A percentile compares a stretch with the other conserved stretches of the same genome.
Conservation (phyloP, 2,797 vertebrate species). For the Hoplostethus atlanticus region DNA sequence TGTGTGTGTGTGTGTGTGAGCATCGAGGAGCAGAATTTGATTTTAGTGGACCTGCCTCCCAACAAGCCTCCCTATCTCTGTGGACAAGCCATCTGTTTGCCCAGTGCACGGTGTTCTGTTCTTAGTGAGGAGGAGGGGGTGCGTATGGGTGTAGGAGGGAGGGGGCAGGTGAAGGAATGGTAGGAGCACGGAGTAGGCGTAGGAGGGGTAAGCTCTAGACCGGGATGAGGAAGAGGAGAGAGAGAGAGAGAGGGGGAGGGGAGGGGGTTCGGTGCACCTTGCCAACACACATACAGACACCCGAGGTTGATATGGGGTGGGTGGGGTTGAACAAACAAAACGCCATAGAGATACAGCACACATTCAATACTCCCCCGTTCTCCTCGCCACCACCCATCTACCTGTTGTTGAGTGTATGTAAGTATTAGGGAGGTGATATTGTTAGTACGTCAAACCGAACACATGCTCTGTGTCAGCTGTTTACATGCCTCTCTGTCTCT, state of each 20-base stretch:
- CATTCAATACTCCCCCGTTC: slow-evolving; percentile 10
- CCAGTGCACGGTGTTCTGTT: slow-evolving; percentile 83
- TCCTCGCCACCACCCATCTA: background rate
- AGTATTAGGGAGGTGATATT: slow-evolving; percentile 40
- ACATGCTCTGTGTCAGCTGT: slow-evolving; percentile 38
- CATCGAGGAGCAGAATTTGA: slow-evolving; percentile 83
- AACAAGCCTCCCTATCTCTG: slow-evolving; percentile 84
- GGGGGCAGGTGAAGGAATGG: slow-evolving; percentile 57
- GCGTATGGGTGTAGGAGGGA: slow-evolving; percentile 30
- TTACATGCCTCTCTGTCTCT: slow-evolving; percentile 38
- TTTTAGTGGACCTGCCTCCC: slow-evolving; percentile 83
- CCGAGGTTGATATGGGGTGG: slow-evolving; percentile 27
- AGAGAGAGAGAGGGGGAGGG: slow-evolving; percentile 32
- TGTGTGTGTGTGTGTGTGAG: slow-evolving; percentile 35
- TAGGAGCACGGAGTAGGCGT: slow-evolving; percentile 40
- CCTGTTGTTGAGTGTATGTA: slow-evolving; percentile 54
- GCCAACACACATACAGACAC: slow-evolving; percentile 4
- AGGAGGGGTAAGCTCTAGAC: slow-evolving; percentile 46
- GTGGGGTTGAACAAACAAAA: slow-evolving; percentile 46
- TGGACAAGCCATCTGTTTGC: slow-evolving; percentile 87
- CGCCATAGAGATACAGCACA: slow-evolving; percentile 34
- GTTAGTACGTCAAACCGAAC: slow-evolving; percentile 60
- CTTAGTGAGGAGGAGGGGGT: slow-evolving; percentile 67
- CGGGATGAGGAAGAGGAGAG: slow-evolving; percentile 31
- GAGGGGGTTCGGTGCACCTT: slow-evolving; percentile 45